Base-by-base conservation (phyloP, 2,113 vertebrate genomes). In the Micromys minutus region DNA sequence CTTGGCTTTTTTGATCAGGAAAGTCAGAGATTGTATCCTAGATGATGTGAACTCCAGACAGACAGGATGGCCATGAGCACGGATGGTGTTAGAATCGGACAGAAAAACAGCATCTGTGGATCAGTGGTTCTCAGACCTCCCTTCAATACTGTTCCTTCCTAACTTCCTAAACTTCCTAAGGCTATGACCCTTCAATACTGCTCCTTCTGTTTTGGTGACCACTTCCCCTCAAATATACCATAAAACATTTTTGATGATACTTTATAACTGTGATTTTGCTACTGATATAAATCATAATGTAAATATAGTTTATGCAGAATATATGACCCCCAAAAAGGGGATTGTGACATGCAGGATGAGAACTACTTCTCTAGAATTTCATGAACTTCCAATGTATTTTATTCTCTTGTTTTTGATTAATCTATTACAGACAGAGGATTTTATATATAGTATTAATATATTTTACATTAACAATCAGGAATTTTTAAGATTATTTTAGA, bases 31-130 rank as follows among this genome's bases (percentile, higher is more conserved):
- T 57, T n/a, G 42, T 0, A 74, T 36, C 24, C 22, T 1, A 72
- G 3, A 31, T 11, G 65, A 31, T 36, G 5, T 93, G 31, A 85
- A 50, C n/a, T 5, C 0, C 29, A 71, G 11, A 47, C 1, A 45
- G 19, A 7, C 19, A 52, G 59, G 52, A 63, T 8, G 36, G 3
- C 16, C 6, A 7, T n/a, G 3, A 17, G 4, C 1, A 10, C 0
- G 12, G 13, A 12, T 31, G n/a, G 7, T 13, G 45, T 26, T 69
- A 4, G 17, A 12, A 39, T 17, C 11, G 26, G 9, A 11, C 0
- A 59, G 1, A 59, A 2, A 50, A 55, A 0, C 34, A 47, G 0
- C 4, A 9, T 72, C 5, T 22, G 59, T 42, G 42, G 57, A 42
- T 24, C 67, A n/a, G 36, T n/a, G 34, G 15, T 69, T 69, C 67